Conservation (phyloP, 2,797 vertebrate species). For the Triplophysa bombifrons region DNA sequence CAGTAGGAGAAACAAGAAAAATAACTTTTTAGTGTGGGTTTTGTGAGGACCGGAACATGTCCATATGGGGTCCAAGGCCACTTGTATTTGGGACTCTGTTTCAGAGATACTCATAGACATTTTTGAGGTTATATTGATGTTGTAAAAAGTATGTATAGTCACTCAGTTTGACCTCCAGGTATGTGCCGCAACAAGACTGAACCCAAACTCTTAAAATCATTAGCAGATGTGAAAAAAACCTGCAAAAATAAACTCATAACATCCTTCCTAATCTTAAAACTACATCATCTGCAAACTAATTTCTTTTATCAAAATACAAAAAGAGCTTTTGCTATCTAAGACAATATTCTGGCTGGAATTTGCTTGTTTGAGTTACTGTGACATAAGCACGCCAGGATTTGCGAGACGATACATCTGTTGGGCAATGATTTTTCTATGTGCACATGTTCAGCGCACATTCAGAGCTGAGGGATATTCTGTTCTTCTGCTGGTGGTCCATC, state of each 20-base stretch:
- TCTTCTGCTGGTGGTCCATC: slow-evolving; percentile 32
- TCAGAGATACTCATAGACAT: neutral
- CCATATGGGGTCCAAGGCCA: neutral
- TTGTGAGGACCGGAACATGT: neutral
- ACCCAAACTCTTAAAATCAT: neutral
- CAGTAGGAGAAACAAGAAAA: neutral
- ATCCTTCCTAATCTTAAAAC: neutral
- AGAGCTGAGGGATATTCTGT: slow-evolving; percentile 25
- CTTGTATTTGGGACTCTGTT: neutral
- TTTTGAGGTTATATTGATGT: neutral
- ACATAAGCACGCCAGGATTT: slow-evolving; percentile 9
- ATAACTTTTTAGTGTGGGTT: neutral
- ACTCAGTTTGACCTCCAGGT: neutral
- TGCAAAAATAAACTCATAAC: neutral
- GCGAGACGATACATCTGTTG: slow-evolving; percentile 18
- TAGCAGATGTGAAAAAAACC: neutral
- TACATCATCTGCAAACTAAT: neutral
- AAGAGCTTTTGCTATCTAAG: neutral
- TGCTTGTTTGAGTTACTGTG: slow-evolving; percentile 23
- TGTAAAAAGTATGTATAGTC: too few species aligned
- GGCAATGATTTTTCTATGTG: neutral
- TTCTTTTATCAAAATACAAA: neutral
- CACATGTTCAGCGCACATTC: neutral
- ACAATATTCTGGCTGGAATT: neutral
- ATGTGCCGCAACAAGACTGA: neutral